Evolutionary conservation across 2,797 vertebrate species (phyloP), one percentile per base, ranked within the genome.

Genomic region (Anomalospiza imberbis): DNA sequence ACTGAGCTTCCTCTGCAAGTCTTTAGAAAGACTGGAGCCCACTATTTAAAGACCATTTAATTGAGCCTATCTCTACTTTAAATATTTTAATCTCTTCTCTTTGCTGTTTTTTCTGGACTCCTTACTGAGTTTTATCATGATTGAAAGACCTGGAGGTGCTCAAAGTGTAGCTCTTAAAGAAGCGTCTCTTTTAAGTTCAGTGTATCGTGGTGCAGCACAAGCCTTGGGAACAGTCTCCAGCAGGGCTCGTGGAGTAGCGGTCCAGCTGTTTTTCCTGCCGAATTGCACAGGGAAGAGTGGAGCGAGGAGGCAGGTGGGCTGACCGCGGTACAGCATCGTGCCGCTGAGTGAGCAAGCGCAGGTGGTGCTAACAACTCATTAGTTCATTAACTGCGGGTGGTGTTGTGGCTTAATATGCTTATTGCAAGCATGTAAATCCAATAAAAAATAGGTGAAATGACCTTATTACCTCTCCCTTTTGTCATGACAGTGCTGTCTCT

Each of bases 201-300:
- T 48, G 20, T 45, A 19, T 51, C 2, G 2, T 19, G 48, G 38
- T 20, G 22, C 34, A 40, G 14, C 13, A 2, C 18, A 50, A 66
- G 10, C 25, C 51, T 57, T 55, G 53, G 21, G 31, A 71, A 6
- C 5, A 3, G 47, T 16, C 11, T 31, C 20, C 24, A 9, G 17
- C 38, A 17, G 54, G 40, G 40, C n/a, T 90, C 1, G 4, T 11
- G 75, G 47, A 76, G 38, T n/a, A 11, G 18, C 0, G 1, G 1
- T 45, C 53, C 53, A 16, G 51, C 29, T 20, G 26, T 7, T 57
- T 48, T 55, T 65, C 32, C 62, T 3, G 6, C 34, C 19, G 7
- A 6, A 32, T 29, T n/a, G 42, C 31, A 14, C 3, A 8, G 13
- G 32, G 8, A 11, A 20, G 25, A 25, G 26, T 0, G 10, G 9